Evolutionary conservation across 2,888 invertebrate species (phyloP), one percentile per base, ranked within the genome.

Genomic region (Epicampocera succincta): DNA sequence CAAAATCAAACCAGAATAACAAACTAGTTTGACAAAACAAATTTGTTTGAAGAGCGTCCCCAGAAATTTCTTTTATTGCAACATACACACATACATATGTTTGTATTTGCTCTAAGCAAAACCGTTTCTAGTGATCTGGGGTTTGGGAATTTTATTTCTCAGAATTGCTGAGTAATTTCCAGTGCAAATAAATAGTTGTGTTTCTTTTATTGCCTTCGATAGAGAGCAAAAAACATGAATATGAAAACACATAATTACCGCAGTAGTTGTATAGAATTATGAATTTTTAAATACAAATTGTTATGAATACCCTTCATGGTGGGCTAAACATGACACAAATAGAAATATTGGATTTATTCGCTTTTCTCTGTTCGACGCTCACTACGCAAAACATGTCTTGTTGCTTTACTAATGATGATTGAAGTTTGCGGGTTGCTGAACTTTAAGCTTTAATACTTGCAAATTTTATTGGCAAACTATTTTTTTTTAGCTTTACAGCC

Each of bases 291-390:
- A 33, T 33, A 38, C 0, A 48, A 65, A 11, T 21, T 21, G n/a
- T 50, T 42, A 12, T 5, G 44, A 60, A 25, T 25, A 50, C 13
- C 65, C 38, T 63, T 65, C 50, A 65, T 21, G 65, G n/a, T 50
- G 40, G 50, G 5, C 17, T 50, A 19, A 65, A 65, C 65, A 50
- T 50, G 65, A 65, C 50, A 50, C 65, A 50, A 38, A 60, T 15
- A 29, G 17, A 11, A 6, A 2, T 25, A 52, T 42, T 15, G 9
- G 25, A 25, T 33, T 11, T 15, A 12, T 63, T 65, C n/a, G 6
- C 11, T 21, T 1, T 61, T 42, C 15, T 38, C 13, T 44, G 8
- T 33, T n/a, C 38, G 2, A 38, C 38, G 38, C 12, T 56, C 12
- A 11, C 13, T 19, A 21, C 13, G 6, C 5, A 60, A 40, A 42